Evolutionary conservation across 53 echinoderm and acorn worm genomes (phyloP).

Genomic region (Pentamera pediparva): DNA sequence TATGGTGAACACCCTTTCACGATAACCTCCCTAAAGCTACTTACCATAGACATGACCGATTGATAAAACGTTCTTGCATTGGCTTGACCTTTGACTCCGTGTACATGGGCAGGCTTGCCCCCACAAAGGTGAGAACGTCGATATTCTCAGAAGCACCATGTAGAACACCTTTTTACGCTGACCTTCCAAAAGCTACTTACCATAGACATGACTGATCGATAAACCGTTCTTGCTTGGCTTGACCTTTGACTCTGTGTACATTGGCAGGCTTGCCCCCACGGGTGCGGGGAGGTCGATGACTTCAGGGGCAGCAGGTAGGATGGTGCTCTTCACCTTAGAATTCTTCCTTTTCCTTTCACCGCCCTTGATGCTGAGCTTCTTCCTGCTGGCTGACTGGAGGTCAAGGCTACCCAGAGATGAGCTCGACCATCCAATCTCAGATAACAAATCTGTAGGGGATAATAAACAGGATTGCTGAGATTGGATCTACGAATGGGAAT

Average conservation of each 20-base stretch:
- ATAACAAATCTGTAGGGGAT: background rate
- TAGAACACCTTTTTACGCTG: too few relatives aligned
- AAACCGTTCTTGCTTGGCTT: constrained; percentile 37
- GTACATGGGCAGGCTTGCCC: constrained; percentile 17
- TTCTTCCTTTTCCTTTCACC: constrained; percentile 57
- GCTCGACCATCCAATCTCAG: constrained; percentile 8
- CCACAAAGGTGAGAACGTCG: too few relatives aligned
- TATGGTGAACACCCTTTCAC: too few relatives aligned
- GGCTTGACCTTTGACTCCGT: constrained; percentile 38
- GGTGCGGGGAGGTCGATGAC: constrained; percentile 10
- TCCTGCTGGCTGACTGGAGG: constrained; percentile 4
- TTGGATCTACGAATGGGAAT: background rate
- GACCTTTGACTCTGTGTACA: constrained; percentile 29
- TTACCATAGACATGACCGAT: constrained; percentile 76
- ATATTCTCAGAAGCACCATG: too few relatives aligned
- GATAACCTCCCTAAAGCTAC: too few relatives aligned
- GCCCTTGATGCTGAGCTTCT: constrained; percentile 9
- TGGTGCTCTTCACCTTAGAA: constrained; percentile 15
- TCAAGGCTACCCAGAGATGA: background rate
- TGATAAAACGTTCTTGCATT: constrained; percentile 24
- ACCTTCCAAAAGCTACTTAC: too few relatives aligned
- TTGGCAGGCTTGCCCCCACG: constrained; percentile 6
- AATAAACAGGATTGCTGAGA: background rate
- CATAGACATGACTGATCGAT: constrained; percentile 65
- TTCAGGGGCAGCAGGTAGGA: constrained; percentile 2